These are phyloP conservation scores for Cheumatopsyche charites DNA, from an alignment of 1,140 invertebrate genomes.

Conservation along the genomic window DNA sequence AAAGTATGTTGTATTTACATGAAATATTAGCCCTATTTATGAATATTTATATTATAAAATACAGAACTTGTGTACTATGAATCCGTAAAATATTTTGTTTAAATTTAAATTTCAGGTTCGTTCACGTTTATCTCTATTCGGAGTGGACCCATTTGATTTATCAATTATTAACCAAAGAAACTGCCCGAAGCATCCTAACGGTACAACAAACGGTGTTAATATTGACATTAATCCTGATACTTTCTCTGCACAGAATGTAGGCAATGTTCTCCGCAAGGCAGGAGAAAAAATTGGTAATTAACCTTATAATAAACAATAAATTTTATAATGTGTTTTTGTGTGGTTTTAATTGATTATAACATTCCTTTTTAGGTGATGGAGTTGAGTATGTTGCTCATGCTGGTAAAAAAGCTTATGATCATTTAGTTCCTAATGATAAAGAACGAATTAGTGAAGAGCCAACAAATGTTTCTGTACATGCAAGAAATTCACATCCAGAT, in stretches of 20 bases:
- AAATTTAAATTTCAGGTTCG: conserved; percentile 62
- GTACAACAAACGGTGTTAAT: conserved; percentile 63
- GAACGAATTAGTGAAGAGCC: conserved; percentile 45
- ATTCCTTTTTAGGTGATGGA: conserved; percentile 55
- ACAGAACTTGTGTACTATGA: not conserved
- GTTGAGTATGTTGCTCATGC: conserved; percentile 60
- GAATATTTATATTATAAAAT: not conserved
- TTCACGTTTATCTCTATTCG: conserved; percentile 63
- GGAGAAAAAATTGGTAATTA: conserved; percentile 70
- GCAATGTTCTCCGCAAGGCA: conserved; percentile 70
- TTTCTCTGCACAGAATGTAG: conserved; percentile 74
- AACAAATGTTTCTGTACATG: conserved; percentile 48
- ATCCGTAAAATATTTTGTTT: not conserved
- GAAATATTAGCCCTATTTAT: not conserved
- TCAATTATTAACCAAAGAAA: conserved; percentile 74
- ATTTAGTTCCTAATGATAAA: conserved; percentile 57
- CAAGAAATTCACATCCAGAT: conserved; percentile 42
- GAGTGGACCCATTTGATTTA: conserved; percentile 76
- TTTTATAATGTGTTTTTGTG: not conserved
- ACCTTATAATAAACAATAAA: not conserved
- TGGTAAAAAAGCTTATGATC: conserved; percentile 61
- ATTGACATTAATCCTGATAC: conserved; percentile 77
- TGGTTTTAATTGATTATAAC: not conserved
- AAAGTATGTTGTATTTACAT: conserved; percentile 59
- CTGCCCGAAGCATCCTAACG: conserved; percentile 63